These are phyloP conservation scores for Dinomys branickii DNA, from an alignment of 2,113 vertebrate species.

Conservation along the genomic window DNA sequence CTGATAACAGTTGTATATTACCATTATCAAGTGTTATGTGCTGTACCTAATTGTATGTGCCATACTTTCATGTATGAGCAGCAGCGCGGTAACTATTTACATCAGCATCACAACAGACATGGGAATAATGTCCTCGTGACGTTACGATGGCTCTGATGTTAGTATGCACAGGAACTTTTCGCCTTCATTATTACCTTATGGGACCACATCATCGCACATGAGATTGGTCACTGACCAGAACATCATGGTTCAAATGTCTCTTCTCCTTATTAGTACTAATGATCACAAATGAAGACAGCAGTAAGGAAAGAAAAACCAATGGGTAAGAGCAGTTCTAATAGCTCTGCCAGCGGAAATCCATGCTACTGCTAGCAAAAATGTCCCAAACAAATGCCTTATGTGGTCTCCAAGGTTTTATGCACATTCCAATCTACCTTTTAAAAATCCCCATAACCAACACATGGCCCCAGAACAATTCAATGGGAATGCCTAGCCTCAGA, in stretches of 20 bases:
- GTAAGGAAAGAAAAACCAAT: not conserved
- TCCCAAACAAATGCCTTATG: not conserved
- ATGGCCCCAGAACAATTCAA: not conserved
- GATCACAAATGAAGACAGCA: not conserved
- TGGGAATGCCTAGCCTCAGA: not conserved
- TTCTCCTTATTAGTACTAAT: not conserved
- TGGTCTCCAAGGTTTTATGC: not conserved
- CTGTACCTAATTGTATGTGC: not conserved
- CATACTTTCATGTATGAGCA: not conserved
- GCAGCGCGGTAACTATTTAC: not conserved
- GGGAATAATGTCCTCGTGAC: not conserved
- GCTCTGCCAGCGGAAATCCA: not conserved
- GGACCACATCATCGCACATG: not conserved
- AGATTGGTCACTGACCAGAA: not conserved
- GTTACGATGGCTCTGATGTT: not conserved
- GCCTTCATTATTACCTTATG: not conserved
- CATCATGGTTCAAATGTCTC: not conserved
- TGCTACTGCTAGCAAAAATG: constrained; percentile 2
- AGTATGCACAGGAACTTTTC: not conserved
- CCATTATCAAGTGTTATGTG: not conserved
- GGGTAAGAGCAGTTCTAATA: not conserved
- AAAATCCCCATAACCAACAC: constrained; percentile 29
- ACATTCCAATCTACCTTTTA: not conserved
- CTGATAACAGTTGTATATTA: not conserved
- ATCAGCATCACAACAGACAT: not conserved